A percentile compares a stretch with the other conserved stretches of the same genome.
These are phyloP conservation scores for Nasonia vitripennis DNA, from an alignment of 1,140 invertebrate genomes.

Conservation along the genomic window DNA sequence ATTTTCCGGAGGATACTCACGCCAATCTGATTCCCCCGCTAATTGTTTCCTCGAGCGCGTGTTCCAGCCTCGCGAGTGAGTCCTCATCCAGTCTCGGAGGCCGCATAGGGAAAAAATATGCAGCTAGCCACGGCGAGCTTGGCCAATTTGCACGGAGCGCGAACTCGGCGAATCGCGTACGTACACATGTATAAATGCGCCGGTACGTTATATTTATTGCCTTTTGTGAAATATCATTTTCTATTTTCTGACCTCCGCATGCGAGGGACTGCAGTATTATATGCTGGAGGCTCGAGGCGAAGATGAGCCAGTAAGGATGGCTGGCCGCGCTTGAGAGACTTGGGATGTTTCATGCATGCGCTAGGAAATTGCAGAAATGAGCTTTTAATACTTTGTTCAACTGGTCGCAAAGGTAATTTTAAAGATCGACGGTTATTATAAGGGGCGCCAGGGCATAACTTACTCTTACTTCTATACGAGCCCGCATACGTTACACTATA, in stretches of 20 bases:
- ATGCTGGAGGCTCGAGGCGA: background rate
- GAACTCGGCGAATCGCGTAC: background rate
- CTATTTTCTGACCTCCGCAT: background rate
- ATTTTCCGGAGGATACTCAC: constrained; percentile 46
- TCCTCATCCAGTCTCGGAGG: background rate
- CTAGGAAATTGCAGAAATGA: background rate
- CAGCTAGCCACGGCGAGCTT: background rate
- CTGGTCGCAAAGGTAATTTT: too few relatives aligned
- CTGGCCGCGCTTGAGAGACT: background rate
- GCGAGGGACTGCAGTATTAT: background rate
- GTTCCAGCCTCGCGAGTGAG: constrained; percentile 10
- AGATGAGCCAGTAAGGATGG: background rate
- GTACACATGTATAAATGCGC: background rate
- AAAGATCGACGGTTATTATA: too few relatives aligned
- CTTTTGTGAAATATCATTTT: constrained; percentile 17
- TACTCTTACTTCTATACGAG: too few relatives aligned
- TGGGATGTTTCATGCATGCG: too few relatives aligned
- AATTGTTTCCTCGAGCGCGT: constrained; percentile 49
- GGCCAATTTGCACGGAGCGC: constrained; percentile 11
- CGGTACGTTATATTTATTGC: constrained; percentile 2
- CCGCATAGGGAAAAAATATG: background rate
- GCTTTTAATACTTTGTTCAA: background rate
- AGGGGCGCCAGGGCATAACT: too few relatives aligned
- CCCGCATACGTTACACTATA: too few relatives aligned
- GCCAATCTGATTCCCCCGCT: constrained; percentile 46